Percentiles rank a stretch among this genome's conserved stretches.
phyloP scores from a whole-genome alignment of 2,888 invertebrate genomes.

The Rhaphigaster nebulosa region DNA sequence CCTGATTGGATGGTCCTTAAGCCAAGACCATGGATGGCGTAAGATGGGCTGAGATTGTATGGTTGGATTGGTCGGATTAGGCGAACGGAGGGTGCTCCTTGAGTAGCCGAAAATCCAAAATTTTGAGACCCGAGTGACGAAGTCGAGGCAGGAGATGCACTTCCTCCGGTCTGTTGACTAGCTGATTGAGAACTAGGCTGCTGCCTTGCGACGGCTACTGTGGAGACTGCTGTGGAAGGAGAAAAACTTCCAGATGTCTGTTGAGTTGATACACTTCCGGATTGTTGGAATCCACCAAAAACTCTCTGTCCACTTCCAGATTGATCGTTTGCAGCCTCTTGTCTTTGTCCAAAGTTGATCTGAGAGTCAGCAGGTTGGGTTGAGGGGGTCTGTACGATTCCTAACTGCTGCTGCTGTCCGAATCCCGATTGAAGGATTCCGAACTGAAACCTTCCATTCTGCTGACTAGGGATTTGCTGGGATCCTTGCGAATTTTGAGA shows the following conservation, averaged over 20 bases:
- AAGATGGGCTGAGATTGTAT: conserved; percentile 37
- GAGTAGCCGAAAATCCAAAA: not conserved
- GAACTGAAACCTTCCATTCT: conserved; percentile 3
- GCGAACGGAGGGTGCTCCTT: not conserved
- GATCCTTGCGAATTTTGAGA: not conserved
- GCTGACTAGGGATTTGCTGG: not conserved
- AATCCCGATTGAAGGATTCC: not conserved
- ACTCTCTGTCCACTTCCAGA: not conserved
- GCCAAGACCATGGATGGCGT: conserved; percentile 21
- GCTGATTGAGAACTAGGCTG: not conserved
- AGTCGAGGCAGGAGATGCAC: not conserved
- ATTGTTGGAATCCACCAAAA: not conserved
- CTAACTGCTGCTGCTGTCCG: not conserved
- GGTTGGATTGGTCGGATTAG: conserved; percentile 12
- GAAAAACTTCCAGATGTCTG: not conserved
- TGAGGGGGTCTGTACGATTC: conserved; percentile 2
- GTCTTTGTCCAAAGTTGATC: not conserved
- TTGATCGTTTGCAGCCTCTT: not conserved
- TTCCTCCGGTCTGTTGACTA: not conserved
- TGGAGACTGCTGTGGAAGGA: not conserved
- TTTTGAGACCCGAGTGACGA: not conserved
- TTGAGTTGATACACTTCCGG: not conserved
- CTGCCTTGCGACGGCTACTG: not conserved
- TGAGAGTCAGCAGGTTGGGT: not conserved
- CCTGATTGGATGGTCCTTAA: conserved; percentile 1